phyloP scores from a whole-genome alignment of 2,113 vertebrate genomes.

The Lepidothrix coronata region DNA sequence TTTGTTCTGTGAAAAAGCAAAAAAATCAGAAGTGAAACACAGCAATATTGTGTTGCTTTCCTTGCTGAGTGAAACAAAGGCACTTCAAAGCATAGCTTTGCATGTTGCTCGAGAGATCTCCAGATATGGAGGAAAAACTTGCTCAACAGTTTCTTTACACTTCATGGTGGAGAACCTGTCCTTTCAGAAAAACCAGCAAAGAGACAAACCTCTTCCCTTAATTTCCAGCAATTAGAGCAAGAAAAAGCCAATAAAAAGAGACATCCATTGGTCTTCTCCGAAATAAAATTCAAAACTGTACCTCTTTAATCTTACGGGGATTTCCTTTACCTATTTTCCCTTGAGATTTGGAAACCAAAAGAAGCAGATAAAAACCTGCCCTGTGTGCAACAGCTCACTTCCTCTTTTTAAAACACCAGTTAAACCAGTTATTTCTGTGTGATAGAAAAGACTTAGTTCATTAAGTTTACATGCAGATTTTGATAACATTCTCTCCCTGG shows the following conservation, averaged over 20 bases:
- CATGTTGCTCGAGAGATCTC: neutral
- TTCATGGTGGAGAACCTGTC: neutral
- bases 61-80: neutral
- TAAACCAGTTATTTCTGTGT: neutral
- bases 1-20: neutral
- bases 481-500: neutral
- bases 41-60: neutral
- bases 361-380: neutral
- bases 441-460: neutral
- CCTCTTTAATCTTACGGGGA: neutral
- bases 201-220: neutral
- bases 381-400: neutral
- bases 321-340: neutral
- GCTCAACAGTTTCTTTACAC: neutral
- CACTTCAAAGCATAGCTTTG: neutral
- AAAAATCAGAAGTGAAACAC: conserved; percentile 50
- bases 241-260: neutral
- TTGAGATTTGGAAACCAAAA: neutral
- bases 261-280: neutral
- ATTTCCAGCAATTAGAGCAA: neutral
- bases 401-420: neutral
- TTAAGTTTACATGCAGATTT: neutral
- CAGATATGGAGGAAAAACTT: neutral
- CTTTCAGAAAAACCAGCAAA: neutral
- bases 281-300: neutral